Percentiles rank a stretch among this genome's conserved stretches.
Evolutionary conservation across 2,797 vertebrate species (phyloP).

Genomic region (Nyctibius grandis): DNA sequence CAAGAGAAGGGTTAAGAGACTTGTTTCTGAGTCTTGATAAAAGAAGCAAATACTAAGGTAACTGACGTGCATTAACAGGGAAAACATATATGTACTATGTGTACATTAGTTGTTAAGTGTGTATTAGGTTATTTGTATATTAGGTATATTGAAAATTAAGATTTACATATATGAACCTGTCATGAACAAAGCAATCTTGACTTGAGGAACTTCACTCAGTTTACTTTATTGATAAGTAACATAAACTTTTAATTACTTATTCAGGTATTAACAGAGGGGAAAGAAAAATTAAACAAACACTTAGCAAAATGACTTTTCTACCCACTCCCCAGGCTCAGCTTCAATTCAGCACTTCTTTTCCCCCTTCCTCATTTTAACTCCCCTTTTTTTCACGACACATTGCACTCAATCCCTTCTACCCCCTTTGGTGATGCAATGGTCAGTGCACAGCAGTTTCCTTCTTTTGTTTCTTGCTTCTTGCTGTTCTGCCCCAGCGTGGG

Average conservation of each 20-base stretch:
- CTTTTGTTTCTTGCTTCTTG: background rate
- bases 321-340: background rate
- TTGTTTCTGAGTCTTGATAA: background rate
- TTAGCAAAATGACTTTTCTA: background rate
- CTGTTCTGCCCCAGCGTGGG: background rate
- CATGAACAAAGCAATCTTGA: background rate
- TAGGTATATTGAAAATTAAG: background rate
- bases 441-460: background rate
- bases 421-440: background rate
- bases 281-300: background rate
- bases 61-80: background rate
- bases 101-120: background rate
- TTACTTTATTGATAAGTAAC: background rate
- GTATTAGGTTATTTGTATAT: background rate
- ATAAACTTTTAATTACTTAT: background rate
- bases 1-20: background rate
- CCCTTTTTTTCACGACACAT: background rate
- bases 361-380: background rate
- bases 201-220: background rate
- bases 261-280: background rate
- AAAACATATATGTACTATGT: background rate
- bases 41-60: background rate
- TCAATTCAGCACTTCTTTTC: background rate
- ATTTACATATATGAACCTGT: background rate
- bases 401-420: background rate